Evolutionary conservation across 2,113 vertebrate species (phyloP), one percentile per base, ranked within the genome.

Genomic region (Vulpes lagopus): DNA sequence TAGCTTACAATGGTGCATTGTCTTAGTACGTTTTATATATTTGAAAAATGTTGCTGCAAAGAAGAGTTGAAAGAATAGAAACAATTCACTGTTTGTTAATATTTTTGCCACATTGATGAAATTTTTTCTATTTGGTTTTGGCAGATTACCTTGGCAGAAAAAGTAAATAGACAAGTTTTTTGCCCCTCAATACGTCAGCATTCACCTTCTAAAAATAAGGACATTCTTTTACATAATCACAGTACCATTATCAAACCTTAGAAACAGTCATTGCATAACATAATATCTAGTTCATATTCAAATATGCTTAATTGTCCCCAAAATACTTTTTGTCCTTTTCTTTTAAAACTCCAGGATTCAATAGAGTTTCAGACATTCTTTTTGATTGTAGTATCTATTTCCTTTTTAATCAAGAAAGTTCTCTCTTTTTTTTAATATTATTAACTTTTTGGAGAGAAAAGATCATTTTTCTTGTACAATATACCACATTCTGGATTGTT

Each of bases 231-330:
- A 57, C 17, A 59, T 60, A 85, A 80, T 84, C 67, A 82, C 25
- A 65, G 30, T 69, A 32, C 49, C 84, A 65, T 90, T 76, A 57
- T 90, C 69, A 84, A 90, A 78, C 8, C 35, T 78, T 59, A 90
- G 69, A 91, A 91, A 78, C 35, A 25, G 8, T 43, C 5, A 74
- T 73, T 95, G 32, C 38, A 80, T 73, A 86, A 79, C 49, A 15
- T 55, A 73, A n/a, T 80, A 38, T 92, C 62, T 95, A 73, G 64
- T 73, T 95, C 20, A 55, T 92, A 73, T 73, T 87, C 20, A 87
- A 64, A 85, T 85, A 91, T 51, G 30, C 35, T 51, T 92, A 57
- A 80, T 92, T 73, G n/a, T 92, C 51, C 38, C 5, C 0, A 87
- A 55, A 86, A n/a, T 80, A 71, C 53, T 9, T 84, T 71, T 71